Evolutionary conservation across 2,888 invertebrate species (phyloP).

Genomic region (Pandemis cinnamomeana): DNA sequence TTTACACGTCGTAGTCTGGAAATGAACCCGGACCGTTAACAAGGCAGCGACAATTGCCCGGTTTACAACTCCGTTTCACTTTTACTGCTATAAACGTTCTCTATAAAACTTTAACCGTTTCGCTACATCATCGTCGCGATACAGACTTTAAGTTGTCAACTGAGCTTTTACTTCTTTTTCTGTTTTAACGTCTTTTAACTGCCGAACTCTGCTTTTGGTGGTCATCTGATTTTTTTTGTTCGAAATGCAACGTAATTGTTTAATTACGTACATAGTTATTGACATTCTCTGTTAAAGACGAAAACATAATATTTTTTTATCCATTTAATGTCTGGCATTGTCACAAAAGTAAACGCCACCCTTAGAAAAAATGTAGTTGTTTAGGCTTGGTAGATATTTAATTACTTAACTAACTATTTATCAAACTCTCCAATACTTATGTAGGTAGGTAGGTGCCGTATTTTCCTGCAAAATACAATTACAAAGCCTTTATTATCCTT

Average conservation of each 20-base stretch:
- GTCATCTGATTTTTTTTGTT: no score
- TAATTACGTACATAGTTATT: no score
- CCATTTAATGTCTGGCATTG: no score
- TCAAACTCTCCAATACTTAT: neutral
- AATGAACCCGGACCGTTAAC: constrained; percentile 54
- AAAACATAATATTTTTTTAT: no score
- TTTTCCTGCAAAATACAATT: neutral
- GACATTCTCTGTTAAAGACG: no score
- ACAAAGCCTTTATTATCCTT: constrained; percentile 6
- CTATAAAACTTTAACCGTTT: constrained; percentile 64
- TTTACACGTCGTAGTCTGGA: constrained; percentile 44
- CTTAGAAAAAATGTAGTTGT: no score
- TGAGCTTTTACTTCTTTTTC: constrained; percentile 22
- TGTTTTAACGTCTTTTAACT: constrained; percentile 4
- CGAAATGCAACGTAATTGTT: no score
- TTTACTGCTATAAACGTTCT: constrained; percentile 70
- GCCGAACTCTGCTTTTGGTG: neutral
- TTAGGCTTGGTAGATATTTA: no score
- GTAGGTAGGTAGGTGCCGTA: neutral
- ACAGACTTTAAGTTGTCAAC: constrained; percentile 21
- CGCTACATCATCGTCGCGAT: constrained; percentile 59
- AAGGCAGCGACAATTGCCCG: constrained; percentile 64
- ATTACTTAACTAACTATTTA: no score
- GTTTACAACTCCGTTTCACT: constrained; percentile 72
- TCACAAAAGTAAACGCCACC: no score